Percentiles rank a stretch among this genome's conserved stretches.
phyloP scores from a whole-genome alignment of 2,113 vertebrate species.

The Menura novaehollandiae region DNA sequence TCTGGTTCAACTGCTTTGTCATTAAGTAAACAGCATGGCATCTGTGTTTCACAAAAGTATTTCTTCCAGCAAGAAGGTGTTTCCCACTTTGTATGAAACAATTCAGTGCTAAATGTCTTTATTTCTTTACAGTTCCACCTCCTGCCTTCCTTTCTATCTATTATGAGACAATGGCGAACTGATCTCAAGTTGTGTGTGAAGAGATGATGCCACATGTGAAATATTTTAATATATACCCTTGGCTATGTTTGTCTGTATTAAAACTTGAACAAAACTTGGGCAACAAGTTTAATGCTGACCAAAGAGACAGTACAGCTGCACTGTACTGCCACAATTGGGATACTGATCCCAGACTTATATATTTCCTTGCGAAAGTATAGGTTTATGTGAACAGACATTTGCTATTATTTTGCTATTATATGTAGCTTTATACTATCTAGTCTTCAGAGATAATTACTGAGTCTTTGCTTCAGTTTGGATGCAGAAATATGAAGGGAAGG shows the following conservation, averaged over 20 bases:
- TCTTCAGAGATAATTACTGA: background rate
- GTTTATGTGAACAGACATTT: background rate
- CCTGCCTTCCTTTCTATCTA: background rate
- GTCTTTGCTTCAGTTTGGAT: background rate
- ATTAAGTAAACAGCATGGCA: conserved; percentile 50
- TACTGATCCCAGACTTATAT: background rate
- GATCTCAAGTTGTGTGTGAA: background rate
- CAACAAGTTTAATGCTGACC: background rate
- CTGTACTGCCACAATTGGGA: background rate
- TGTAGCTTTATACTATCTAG: background rate
- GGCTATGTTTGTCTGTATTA: background rate
- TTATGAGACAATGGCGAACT: background rate
- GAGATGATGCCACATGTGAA: background rate
- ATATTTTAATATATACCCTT: background rate
- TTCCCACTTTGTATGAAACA: background rate
- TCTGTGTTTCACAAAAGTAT: background rate
- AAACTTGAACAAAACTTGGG: background rate
- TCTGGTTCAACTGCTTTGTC: conserved; percentile 50
- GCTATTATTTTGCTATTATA: background rate
- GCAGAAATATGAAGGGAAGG: background rate
- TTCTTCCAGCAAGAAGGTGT: conserved; percentile 12
- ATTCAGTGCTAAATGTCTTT: background rate
- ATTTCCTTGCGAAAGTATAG: background rate
- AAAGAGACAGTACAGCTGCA: background rate
- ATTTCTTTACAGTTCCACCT: background rate